phyloP scores from a whole-genome alignment of 2,113 vertebrate species.

The Empidonax alnorum region DNA sequence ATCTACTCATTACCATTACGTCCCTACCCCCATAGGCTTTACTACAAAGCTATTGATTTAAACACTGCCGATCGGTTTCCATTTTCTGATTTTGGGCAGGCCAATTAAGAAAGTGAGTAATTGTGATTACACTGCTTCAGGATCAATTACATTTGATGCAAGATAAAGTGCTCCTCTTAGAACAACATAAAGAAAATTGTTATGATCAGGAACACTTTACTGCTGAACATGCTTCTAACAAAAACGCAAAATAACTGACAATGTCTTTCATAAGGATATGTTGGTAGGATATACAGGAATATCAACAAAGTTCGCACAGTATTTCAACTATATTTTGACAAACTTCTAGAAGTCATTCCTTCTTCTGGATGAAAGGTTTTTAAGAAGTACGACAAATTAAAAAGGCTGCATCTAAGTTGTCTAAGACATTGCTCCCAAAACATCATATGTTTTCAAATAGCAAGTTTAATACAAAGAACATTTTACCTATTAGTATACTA shows the following conservation, averaged over 20 bases:
- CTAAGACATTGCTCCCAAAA: neutral
- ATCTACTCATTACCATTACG: conserved; percentile 85
- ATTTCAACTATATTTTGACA: neutral
- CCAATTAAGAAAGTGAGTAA: conserved; percentile 99
- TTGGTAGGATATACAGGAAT: neutral
- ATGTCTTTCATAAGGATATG: neutral
- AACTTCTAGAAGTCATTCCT: neutral
- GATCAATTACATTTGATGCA: conserved; percentile 93
- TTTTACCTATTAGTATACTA: neutral
- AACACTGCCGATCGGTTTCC: conserved; percentile 89
- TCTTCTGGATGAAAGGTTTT: neutral
- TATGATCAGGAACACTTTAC: conserved; percentile 72
- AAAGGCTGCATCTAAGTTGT: neutral
- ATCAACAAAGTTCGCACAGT: neutral
- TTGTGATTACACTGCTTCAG: conserved; percentile 93
- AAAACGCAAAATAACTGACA: conserved; percentile 55
- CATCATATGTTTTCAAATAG: neutral
- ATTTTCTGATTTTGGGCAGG: conserved; percentile 94
- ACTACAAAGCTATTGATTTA: conserved; percentile 94
- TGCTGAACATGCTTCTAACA: conserved; percentile 34
- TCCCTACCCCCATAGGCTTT: conserved; percentile 84
- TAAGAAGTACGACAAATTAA: neutral
- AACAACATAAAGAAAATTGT: conserved; percentile 74
- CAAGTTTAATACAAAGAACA: neutral
- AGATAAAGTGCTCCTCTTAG: conserved; percentile 82